phyloP scores from a whole-genome alignment of 2,888 invertebrate species.

The Halictus quadricinctus region DNA sequence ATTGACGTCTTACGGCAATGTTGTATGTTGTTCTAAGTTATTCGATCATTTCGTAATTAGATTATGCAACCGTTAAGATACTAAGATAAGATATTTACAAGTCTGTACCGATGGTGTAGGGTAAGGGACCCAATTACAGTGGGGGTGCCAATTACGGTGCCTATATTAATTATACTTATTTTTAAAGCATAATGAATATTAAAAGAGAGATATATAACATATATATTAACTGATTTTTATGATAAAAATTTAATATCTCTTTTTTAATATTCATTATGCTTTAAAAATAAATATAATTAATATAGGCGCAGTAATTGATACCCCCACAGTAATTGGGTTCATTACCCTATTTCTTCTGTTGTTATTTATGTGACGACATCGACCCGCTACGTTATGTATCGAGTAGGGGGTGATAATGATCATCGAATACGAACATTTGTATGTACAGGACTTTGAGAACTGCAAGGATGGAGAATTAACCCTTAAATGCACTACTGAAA shows the following conservation, averaged over 20 bases:
- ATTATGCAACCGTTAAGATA: slow-evolving; percentile 35
- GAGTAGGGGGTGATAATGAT: background rate
- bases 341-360: slow-evolving; percentile 32
- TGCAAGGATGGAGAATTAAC: background rate
- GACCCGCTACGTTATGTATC: slow-evolving; percentile 16
- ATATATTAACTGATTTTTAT: no score
- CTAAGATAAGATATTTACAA: slow-evolving; percentile 40
- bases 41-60: slow-evolving; percentile 25
- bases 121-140: no score
- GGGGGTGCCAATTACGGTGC: no score
- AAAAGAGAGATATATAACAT: no score
- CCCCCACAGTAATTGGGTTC: no score
- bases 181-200: no score
- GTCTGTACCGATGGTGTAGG: slow-evolving; percentile 47
- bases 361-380: slow-evolving; percentile 40
- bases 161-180: no score
- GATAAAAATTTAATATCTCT: no score
- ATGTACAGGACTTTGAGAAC: slow-evolving; percentile 16
- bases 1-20: slow-evolving; percentile 18
- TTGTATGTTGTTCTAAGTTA: slow-evolving; percentile 47
- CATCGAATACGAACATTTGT: background rate
- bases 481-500: no score
- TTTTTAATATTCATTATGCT: no score
- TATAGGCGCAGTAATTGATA: no score
- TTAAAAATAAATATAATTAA: no score